phyloP scores from a whole-genome alignment of 2,797 vertebrate species.

The Geotrypetes seraphini region DNA sequence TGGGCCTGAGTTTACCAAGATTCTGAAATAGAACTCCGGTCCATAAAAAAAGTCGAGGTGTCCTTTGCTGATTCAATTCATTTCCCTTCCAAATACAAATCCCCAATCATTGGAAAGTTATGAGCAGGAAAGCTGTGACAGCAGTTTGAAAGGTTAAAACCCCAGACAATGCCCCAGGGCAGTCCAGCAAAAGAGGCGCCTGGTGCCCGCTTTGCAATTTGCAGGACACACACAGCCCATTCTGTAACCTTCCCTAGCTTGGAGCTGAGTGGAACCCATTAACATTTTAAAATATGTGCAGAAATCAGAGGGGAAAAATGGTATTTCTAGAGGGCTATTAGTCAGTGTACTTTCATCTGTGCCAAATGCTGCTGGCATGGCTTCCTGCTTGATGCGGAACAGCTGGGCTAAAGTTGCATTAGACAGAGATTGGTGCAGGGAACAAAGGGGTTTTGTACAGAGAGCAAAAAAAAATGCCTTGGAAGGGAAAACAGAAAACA shows the following conservation, averaged over 20 bases:
- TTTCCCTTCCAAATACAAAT: constrained; percentile 4
- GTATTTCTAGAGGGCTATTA: constrained; percentile 61
- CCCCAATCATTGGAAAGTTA: constrained; percentile 26
- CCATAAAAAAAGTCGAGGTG: neutral
- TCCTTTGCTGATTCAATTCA: neutral
- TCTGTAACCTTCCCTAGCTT: constrained; percentile 33
- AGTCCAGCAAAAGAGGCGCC: constrained; percentile 43
- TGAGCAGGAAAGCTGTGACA: constrained; percentile 27
- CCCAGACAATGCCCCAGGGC: constrained; percentile 32
- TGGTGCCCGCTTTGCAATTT: constrained; percentile 40
- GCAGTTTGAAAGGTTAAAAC: constrained; percentile 28
- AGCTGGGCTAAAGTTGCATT: constrained; percentile 52
- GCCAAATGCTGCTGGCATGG: constrained; percentile 66
- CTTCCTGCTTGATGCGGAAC: constrained; percentile 64
- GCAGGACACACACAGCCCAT: constrained; percentile 42
- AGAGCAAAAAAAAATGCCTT: constrained; percentile 14
- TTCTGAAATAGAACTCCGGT: no score
- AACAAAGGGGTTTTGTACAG: constrained; percentile 51
- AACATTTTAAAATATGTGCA: constrained; percentile 64
- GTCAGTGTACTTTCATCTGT: constrained; percentile 53
- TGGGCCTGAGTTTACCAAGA: no score
- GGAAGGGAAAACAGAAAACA: constrained; percentile 6
- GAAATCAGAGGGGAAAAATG: constrained; percentile 36
- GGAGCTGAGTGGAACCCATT: constrained; percentile 51
- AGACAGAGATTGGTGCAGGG: constrained; percentile 35